These are phyloP conservation scores for Platichthys stellatus DNA, from an alignment of 2,113 vertebrate species.

Conservation along the genomic window DNA sequence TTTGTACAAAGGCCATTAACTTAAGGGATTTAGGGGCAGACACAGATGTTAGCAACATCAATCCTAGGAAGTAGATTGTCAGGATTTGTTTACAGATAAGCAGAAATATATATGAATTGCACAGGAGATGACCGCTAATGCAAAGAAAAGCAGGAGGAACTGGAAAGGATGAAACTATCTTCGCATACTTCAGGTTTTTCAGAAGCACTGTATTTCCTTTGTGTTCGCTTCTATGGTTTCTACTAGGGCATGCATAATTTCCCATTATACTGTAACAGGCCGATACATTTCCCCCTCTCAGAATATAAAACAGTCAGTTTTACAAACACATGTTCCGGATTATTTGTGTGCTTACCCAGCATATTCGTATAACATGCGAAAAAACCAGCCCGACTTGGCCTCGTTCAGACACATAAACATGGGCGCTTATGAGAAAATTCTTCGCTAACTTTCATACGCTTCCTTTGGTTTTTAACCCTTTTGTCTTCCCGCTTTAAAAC, in stretches of 20 bases:
- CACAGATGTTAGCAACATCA: slow-evolving; percentile 13
- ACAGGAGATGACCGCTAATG: slow-evolving; percentile 14
- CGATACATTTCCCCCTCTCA: slow-evolving; percentile 43
- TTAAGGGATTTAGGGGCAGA: slow-evolving; percentile 4
- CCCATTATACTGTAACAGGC: slow-evolving; percentile 41
- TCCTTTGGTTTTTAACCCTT: slow-evolving; percentile 33
- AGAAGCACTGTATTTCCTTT: slow-evolving; percentile 15
- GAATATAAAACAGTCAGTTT: slow-evolving; percentile 52
- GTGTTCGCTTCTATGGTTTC: slow-evolving; percentile 45
- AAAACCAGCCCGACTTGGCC: slow-evolving; percentile 21
- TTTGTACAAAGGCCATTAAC: slow-evolving; percentile 7
- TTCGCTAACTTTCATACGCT: slow-evolving; percentile 25
- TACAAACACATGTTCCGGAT: slow-evolving; percentile 55
- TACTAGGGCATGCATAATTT: slow-evolving; percentile 55
- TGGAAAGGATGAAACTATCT: slow-evolving; percentile 16
- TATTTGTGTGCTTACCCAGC: slow-evolving; percentile 48
- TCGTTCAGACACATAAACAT: slow-evolving; percentile 18
- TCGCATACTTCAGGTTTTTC: slow-evolving; percentile 36
- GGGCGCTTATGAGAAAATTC: slow-evolving; percentile 35
- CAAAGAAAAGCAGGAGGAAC: slow-evolving; percentile 4
- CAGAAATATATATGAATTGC: not conserved
- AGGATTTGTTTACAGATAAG: slow-evolving; percentile 24
- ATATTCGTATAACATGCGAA: slow-evolving; percentile 25
- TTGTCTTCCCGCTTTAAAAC: slow-evolving; percentile 19
- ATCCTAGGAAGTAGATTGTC: slow-evolving; percentile 24